Percentiles rank a stretch among this genome's conserved stretches.
Conservation (phyloP, 2,797 vertebrate species). For the Mustela erminea region DNA sequence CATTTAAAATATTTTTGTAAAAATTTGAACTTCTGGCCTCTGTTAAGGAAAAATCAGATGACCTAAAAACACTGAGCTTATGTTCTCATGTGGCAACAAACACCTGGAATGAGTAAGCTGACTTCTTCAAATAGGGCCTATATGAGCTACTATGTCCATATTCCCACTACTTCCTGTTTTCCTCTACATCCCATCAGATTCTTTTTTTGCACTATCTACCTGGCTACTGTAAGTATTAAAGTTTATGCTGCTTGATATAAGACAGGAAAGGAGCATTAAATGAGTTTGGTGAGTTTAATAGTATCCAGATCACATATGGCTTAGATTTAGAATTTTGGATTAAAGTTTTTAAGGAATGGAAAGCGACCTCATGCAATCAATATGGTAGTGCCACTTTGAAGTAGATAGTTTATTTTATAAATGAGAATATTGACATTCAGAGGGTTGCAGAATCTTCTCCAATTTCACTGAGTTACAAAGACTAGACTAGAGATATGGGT, state of each 20-base stretch:
- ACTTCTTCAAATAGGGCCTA: not conserved
- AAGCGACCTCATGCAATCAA: not conserved
- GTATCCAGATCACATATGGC: not conserved
- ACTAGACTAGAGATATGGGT: not conserved
- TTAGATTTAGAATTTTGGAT: conserved; percentile 1
- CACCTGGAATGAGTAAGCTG: not conserved
- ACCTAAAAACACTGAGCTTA: not conserved
- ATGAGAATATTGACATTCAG: not conserved
- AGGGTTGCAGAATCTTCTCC: not conserved
- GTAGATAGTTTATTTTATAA: not conserved
- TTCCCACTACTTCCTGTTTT: not conserved
- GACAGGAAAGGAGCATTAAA: not conserved
- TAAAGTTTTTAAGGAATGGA: not conserved
- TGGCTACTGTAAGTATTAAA: not conserved
- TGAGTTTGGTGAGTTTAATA: not conserved
- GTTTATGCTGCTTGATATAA: not conserved
- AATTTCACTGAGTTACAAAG: not conserved
- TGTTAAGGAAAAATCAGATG: not conserved
- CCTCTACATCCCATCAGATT: not conserved
- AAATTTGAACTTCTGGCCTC: not conserved
- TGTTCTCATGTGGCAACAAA: not conserved
- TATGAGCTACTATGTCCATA: not conserved
- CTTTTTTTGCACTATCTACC: not conserved
- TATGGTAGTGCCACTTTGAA: not conserved
- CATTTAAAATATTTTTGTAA: not conserved